Evolutionary conservation across 2,888 invertebrate species (phyloP), one percentile per base, ranked within the genome.

Genomic region (Asteroscopus sphinx): DNA sequence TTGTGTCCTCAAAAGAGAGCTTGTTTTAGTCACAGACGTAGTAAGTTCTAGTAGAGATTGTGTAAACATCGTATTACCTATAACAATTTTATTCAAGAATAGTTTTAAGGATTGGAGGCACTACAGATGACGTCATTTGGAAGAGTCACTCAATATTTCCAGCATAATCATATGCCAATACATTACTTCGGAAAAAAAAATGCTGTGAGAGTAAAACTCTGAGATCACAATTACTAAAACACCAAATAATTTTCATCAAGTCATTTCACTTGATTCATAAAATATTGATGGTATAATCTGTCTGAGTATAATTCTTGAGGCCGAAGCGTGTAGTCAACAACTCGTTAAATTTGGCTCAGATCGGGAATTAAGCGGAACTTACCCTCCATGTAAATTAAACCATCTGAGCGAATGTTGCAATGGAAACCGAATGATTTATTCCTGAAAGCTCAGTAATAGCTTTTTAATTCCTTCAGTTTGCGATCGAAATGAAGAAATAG

Each of bases 361-460:
- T 76, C 62, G 54, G 75, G 80, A 85, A 82, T 83, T 80, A 84
- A 84, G 75, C 73, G 71, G 73, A 79, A 80, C 76, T 74, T 77
- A 70, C 66, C 79, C 80, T 78, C 79, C 73, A 84, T 87, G 83
- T 87, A 84, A 87, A 87, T 86, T 82, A 82, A 85, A 83, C 83
- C 80, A 81, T 83, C 82, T 77, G 78, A 80, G 71, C 78, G 77
- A 82, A 78, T 81, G 80, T 82, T 84, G 83, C 86, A 84, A 79
- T 72, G 76, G 77, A 78, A 80, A 68, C 78, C 68, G 72, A 81
- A 82, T 86, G 83, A 88, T 87, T 87, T 85, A 88, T 86, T 76
- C 76, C 68, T 77, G 76, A 69, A 77, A 71, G 68, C 66, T 77
- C 58, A 67, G 77, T 85, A 86, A 85, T 83, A 81, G 79, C 79